Conservation (phyloP, 2,113 vertebrate genomes). For the Ceyx cyanopectus region DNA sequence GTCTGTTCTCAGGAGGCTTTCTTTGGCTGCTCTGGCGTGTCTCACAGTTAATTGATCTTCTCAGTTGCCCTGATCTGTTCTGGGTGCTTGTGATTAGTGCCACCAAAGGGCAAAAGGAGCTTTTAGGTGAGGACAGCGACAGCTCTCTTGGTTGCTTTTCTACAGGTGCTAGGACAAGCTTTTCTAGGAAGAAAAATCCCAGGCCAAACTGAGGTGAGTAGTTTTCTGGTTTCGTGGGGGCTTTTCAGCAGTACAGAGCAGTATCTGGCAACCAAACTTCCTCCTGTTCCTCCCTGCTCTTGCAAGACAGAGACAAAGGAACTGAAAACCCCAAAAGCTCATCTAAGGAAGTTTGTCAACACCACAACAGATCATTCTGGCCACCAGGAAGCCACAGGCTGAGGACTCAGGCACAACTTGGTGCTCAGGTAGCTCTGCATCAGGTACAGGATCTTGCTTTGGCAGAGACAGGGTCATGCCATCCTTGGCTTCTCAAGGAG, state of each 20-base stretch:
- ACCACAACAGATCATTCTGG: not conserved
- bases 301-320: not conserved
- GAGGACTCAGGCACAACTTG: not conserved
- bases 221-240: not conserved
- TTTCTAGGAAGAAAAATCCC: not conserved
- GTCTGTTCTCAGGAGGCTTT: not conserved
- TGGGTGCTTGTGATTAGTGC: not conserved
- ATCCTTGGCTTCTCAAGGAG: not conserved
- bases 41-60: not conserved
- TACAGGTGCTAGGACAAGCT: not conserved
- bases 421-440: not conserved
- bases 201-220: not conserved
- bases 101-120: not conserved
- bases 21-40: not conserved
- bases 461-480: not conserved
- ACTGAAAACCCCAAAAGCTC: not conserved
- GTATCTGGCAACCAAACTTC: not conserved
- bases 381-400: not conserved
- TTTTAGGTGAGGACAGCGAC: not conserved
- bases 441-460: not conserved
- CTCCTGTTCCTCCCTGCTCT: not conserved
- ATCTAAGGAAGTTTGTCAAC: not conserved
- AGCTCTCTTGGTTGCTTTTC: not conserved
- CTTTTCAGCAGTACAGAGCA: not conserved
- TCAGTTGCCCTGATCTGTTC: not conserved